phyloP scores from a whole-genome alignment of 2,113 vertebrate genomes.

The Pantherophis guttatus region DNA sequence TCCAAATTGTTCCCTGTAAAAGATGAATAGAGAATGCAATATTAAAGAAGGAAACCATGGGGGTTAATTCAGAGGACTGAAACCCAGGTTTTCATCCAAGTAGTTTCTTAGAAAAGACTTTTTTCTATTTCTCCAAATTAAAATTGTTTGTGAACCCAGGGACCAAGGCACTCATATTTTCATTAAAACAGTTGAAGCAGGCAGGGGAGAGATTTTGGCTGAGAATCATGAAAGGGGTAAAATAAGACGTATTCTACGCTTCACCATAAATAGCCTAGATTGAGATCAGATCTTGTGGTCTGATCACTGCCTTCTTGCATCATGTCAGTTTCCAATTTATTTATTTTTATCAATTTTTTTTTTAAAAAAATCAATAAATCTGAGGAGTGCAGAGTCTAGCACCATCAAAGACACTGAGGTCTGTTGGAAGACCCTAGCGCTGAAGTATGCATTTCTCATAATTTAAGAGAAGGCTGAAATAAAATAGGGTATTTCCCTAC shows the following conservation, averaged over 20 bases:
- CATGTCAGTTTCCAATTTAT: background rate
- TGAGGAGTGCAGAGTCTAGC: background rate
- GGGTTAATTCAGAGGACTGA: background rate
- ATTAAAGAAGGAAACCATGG: background rate
- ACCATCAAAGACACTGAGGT: background rate
- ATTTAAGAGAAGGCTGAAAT: background rate
- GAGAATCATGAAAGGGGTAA: background rate
- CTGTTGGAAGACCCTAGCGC: background rate
- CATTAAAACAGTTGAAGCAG: background rate
- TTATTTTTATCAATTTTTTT: background rate
- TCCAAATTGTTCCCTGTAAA: background rate
- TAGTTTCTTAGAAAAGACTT: background rate
- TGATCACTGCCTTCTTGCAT: background rate
- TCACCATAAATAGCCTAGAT: background rate
- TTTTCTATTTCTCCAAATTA: background rate
- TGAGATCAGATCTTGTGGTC: background rate
- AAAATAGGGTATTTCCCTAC: background rate
- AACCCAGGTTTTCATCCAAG: background rate
- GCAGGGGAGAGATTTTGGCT: background rate
- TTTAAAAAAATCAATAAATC: background rate
- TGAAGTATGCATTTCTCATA: background rate
- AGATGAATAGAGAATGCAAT: background rate
- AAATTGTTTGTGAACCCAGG: background rate
- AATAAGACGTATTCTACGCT: background rate
- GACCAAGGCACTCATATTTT: background rate